Evolutionary conservation across 2,888 invertebrate genomes (phyloP), one percentile per base, ranked within the genome.

Genomic region (Xanthorhoe spadicearia): DNA sequence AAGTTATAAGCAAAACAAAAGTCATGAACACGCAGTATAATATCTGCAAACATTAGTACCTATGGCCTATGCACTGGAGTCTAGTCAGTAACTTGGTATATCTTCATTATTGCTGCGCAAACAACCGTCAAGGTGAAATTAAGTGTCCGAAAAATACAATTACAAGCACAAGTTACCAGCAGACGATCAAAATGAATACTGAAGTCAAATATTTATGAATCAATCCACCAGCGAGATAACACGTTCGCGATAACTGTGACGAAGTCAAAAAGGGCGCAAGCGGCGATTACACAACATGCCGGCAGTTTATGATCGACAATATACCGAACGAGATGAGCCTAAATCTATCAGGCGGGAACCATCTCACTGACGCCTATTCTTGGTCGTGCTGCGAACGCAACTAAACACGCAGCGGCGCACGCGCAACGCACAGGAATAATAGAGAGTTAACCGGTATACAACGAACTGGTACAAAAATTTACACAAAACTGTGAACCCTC

Each of bases 351-450:
- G 83, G 74, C 82, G 82, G 82, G 79, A 80, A 82, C 82, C 80
- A 81, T 81, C 77, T 77, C 82, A 74, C 77, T 77, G 83, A 86
- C 92, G 92, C 88, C 92, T 90, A 88, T 90, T 88, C 92, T 85
- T 87, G 90, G 76, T 85, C 86, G 87, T 86, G 88, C 80, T 89
- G 80, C 84, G 84, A 84, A 86, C 87, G 84, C 89, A 88, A 93
- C 93, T 93, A 88, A 89, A 85, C 85, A 84, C 83, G 84, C 83
- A 80, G 77, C 80, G 77, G 81, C 89, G 85, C 85, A 85, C 85
- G 85, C 90, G 89, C 92, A 86, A 74, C 86, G 83, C 80, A 82
- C 82, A 75, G 86, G 84, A 83, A 84, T 85, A 87, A 87, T 83
- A 82, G 83, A 82, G 82, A 84, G 82, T 77, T 82, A 83, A 79